A percentile compares a stretch with the other conserved stretches of the same genome.
Evolutionary conservation across 2,113 vertebrate genomes (phyloP).

Genomic region (Speoplatyrhinus poulsoni): DNA sequence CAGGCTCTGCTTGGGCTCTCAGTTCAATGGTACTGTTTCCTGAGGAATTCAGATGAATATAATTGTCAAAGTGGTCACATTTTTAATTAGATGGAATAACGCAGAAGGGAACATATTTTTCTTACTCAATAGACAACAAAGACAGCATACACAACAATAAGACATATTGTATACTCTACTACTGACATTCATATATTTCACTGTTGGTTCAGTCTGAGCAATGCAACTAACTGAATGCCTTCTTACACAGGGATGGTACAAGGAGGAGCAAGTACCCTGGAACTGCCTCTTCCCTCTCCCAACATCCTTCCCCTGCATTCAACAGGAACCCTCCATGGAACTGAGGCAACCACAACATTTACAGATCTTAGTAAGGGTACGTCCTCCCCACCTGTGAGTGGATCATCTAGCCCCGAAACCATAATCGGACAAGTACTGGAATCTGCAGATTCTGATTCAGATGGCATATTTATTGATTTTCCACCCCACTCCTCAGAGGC

Average conservation of each 20-base stretch:
- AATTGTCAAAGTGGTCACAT: neutral
- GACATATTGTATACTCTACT: neutral
- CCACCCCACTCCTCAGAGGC: conserved; percentile 66
- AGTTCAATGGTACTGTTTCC: conserved; percentile 61
- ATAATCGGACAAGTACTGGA: conserved; percentile 90
- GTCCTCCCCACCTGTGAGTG: conserved; percentile 74
- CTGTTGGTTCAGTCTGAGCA: neutral
- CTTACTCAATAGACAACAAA: too few species aligned
- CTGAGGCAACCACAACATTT: conserved; percentile 65
- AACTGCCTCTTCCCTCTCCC: conserved; percentile 59
- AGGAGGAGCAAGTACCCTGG: conserved; percentile 47
- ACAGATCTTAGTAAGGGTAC: conserved; percentile 76
- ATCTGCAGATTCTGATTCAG: conserved; percentile 88
- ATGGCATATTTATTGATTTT: conserved; percentile 97
- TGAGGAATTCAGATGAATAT: neutral
- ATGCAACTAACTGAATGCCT: neutral
- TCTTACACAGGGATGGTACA: conserved; percentile 46
- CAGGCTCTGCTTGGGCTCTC: conserved; percentile 66
- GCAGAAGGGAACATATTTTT: neutral
- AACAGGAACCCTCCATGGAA: conserved; percentile 72
- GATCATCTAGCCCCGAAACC: conserved; percentile 89
- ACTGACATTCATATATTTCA: neutral
- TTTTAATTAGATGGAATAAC: neutral
- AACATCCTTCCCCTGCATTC: conserved; percentile 69
- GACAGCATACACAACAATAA: too few species aligned